phyloP scores from a whole-genome alignment of 1,140 invertebrate genomes.

The Lucilia cuprina region DNA sequence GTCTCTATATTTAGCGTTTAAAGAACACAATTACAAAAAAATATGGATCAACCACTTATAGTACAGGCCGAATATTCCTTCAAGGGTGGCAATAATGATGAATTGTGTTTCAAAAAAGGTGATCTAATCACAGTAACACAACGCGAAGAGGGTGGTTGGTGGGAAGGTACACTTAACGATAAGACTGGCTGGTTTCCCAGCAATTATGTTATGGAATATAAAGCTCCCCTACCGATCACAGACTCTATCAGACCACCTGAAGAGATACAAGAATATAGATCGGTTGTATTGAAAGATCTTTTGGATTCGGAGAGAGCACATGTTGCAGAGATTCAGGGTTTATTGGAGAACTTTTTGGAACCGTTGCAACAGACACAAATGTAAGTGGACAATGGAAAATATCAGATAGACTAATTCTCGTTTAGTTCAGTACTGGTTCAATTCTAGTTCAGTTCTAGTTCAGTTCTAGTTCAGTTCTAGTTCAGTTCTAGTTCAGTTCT shows the following conservation, averaged over 20 bases:
- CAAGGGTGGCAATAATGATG: conserved; percentile 96
- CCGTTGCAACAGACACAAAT: conserved; percentile 84
- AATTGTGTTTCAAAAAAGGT: conserved; percentile 94
- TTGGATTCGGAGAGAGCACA: conserved; percentile 91
- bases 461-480: too few relatives aligned
- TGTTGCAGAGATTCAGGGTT: conserved; percentile 84
- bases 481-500: too few relatives aligned
- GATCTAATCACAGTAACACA: conserved; percentile 97
- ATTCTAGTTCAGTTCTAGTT: too few relatives aligned
- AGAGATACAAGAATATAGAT: conserved; percentile 77
- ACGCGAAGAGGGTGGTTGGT: conserved; percentile 91
- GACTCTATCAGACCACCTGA: conserved; percentile 68
- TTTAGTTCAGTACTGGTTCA: too few relatives aligned
- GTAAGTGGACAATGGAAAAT: conserved; percentile 68
- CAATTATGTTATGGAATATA: conserved; percentile 93
- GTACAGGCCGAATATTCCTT: conserved; percentile 93
- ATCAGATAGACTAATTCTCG: too few relatives aligned
- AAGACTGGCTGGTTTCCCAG: conserved; percentile 98
- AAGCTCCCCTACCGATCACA: conserved; percentile 67
- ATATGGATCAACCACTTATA: conserved; percentile 70
- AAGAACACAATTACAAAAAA: background rate
- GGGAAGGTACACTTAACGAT: conserved; percentile 94
- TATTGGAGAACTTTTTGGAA: conserved; percentile 83
- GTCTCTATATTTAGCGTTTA: background rate
- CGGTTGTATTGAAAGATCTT: conserved; percentile 90